Conservation (phyloP, 2,888 invertebrate species). For the Cetonia aurata region DNA sequence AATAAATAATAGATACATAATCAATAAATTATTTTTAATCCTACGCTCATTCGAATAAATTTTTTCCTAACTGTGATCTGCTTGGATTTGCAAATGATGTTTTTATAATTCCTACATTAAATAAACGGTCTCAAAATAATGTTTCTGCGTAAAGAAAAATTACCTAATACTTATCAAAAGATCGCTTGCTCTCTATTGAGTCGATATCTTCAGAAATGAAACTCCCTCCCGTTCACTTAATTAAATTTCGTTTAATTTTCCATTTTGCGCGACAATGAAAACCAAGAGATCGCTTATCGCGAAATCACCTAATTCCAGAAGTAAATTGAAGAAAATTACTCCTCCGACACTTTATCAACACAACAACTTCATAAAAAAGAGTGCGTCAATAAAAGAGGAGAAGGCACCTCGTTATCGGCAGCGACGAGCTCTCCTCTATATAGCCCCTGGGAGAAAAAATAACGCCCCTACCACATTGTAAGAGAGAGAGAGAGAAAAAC, state of each 20-base stretch:
- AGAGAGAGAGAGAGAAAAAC: not conserved
- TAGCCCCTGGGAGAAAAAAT: conserved; percentile 14
- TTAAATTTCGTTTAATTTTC: conserved; percentile 35
- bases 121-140: no score
- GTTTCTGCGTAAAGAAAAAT: no score
- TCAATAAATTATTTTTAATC: no score
- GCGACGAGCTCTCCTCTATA: conserved; percentile 2
- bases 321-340: conserved; percentile 39
- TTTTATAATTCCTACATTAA: no score
- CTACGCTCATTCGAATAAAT: no score
- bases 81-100: no score
- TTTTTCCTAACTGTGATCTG: no score
- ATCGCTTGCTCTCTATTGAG: no score
- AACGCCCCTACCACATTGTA: not conserved
- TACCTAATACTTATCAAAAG: no score
- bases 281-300: conserved; percentile 12
- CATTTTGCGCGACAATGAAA: conserved; percentile 24
- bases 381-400: conserved; percentile 32
- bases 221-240: conserved; percentile 23
- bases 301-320: conserved; percentile 34
- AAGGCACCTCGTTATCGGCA: conserved; percentile 29
- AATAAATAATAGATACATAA: no score
- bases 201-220: not conserved
- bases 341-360: conserved; percentile 32
- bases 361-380: conserved; percentile 40